Evolutionary conservation across 2,797 vertebrate genomes (phyloP).

Genomic region (Chiroxiphia lanceolata): DNA sequence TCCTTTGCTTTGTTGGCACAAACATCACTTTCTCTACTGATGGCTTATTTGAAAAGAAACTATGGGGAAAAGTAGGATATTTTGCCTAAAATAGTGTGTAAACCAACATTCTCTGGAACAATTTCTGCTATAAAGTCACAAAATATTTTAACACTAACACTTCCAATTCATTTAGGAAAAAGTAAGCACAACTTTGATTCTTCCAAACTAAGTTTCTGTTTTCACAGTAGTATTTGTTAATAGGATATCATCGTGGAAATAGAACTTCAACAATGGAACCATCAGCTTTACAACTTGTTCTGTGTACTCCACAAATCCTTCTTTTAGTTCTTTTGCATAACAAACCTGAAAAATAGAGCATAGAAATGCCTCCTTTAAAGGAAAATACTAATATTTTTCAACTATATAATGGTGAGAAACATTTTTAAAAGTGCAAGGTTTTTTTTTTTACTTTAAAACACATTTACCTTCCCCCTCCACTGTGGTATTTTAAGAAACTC

Average conservation of each 20-base stretch:
- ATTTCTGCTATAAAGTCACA: background rate
- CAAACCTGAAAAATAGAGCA: constrained; percentile 85
- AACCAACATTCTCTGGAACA: background rate
- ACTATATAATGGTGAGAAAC: background rate
- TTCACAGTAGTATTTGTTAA: background rate
- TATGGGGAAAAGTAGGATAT: background rate
- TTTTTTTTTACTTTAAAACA: background rate
- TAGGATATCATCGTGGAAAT: constrained; percentile 99
- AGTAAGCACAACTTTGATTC: background rate
- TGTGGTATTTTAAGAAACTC: background rate
- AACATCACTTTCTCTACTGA: background rate
- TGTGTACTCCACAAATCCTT: constrained; percentile 97
- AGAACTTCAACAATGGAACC: constrained; percentile 98
- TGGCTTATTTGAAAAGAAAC: background rate
- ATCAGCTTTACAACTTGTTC: constrained; percentile 99
- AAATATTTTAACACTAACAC: background rate
- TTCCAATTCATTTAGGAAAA: background rate
- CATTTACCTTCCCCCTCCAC: background rate
- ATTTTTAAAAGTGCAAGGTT: background rate
- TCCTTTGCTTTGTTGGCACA: background rate
- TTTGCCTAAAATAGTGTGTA: background rate
- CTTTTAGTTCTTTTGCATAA: constrained; percentile 97
- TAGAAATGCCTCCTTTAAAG: background rate
- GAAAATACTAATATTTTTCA: background rate
- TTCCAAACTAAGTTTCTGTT: background rate